phyloP scores from a whole-genome alignment of 2,113 vertebrate genomes.

The Aleadryas rufinucha region DNA sequence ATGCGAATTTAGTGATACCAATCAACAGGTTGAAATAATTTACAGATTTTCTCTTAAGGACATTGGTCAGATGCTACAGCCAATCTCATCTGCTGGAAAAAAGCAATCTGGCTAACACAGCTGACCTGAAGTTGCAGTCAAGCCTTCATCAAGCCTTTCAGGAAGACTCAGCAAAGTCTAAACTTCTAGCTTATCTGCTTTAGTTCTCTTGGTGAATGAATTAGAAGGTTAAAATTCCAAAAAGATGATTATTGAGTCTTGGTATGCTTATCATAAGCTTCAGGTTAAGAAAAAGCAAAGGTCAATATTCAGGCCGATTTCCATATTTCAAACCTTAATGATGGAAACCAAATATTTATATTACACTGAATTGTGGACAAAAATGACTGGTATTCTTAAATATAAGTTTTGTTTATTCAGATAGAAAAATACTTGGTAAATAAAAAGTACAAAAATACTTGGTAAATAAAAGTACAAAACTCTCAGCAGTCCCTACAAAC shows the following conservation, averaged over 20 bases:
- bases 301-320: neutral
- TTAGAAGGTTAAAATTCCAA: neutral
- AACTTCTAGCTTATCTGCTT: neutral
- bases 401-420: neutral
- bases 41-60: neutral
- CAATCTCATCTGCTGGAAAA: neutral
- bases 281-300: neutral
- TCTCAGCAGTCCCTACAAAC: neutral
- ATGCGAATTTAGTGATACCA: neutral
- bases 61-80: neutral
- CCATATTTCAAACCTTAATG: neutral
- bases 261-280: neutral
- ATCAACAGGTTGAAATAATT: neutral
- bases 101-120: neutral
- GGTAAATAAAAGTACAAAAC: neutral
- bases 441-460: neutral
- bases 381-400: neutral
- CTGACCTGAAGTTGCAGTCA: neutral
- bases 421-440: neutral
- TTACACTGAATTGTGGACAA: neutral
- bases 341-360: neutral
- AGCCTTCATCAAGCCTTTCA: neutral
- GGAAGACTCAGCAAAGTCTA: neutral
- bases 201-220: neutral
- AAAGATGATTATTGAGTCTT: neutral